Percentiles rank a stretch among this genome's conserved stretches.
Conservation (phyloP, 1,140 invertebrate species). For the Drosophila seguyi region DNA sequence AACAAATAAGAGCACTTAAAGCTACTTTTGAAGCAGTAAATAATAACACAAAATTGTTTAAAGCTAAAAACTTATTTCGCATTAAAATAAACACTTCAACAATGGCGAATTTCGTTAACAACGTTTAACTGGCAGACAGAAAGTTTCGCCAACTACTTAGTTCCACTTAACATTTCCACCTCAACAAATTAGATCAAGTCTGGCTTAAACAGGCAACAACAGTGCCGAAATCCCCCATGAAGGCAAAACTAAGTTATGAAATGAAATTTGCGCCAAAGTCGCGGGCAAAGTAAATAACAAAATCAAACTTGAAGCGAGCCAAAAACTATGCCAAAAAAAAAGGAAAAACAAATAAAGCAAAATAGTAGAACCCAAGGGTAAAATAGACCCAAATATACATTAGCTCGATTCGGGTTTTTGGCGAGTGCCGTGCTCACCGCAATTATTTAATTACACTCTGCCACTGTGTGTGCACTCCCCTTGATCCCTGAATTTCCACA, state of each 20-base stretch:
- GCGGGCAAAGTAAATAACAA: slow-evolving; percentile 49
- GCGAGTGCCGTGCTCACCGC: slow-evolving; percentile 61
- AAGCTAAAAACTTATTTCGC: slow-evolving; percentile 2
- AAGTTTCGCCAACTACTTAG: slow-evolving; percentile 32
- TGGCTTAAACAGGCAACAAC: slow-evolving; percentile 22
- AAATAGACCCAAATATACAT: slow-evolving; percentile 63
- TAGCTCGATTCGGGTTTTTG: slow-evolving; percentile 70
- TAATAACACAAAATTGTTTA: background rate
- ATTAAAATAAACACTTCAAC: slow-evolving; percentile 4
- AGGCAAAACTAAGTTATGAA: slow-evolving; percentile 68
- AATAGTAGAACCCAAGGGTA: slow-evolving; percentile 22
- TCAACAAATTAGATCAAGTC: slow-evolving; percentile 36
- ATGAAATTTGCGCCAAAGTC: slow-evolving; percentile 67
- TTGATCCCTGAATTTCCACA: background rate
- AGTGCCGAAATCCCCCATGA: slow-evolving; percentile 35
- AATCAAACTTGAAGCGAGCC: slow-evolving; percentile 42
- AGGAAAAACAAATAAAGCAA: slow-evolving; percentile 29
- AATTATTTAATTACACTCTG: slow-evolving; percentile 78
- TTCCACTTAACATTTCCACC: slow-evolving; percentile 29
- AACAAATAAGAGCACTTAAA: background rate
- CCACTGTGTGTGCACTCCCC: slow-evolving; percentile 6
- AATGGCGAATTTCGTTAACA: slow-evolving; percentile 1
- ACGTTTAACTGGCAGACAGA: slow-evolving; percentile 2
- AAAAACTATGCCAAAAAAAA: slow-evolving; percentile 24
- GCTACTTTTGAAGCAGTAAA: too few species aligned